Percentiles rank a stretch among this genome's conserved stretches.
phyloP scores from a whole-genome alignment of 1,140 invertebrate species.

The Bursaphelenchus mucronatus region DNA sequence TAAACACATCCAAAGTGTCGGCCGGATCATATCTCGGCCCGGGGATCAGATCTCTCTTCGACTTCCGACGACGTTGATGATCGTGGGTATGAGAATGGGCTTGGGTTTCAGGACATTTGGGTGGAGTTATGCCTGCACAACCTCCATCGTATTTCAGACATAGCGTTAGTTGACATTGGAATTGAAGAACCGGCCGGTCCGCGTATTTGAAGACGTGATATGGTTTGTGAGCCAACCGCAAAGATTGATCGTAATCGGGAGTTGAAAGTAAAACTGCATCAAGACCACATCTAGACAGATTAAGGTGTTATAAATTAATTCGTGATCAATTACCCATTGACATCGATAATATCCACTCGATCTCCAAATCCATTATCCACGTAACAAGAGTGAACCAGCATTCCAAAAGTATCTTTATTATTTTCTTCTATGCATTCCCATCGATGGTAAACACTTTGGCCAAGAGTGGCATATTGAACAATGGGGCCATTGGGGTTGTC shows the following conservation, averaged over 20 bases:
- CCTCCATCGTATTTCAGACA: constrained; percentile 60
- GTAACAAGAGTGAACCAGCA: constrained; percentile 60
- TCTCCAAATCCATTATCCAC: constrained; percentile 60
- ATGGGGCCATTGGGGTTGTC: constrained; percentile 56
- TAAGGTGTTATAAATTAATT: neutral
- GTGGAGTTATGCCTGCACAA: constrained; percentile 56
- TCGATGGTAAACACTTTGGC: constrained; percentile 57
- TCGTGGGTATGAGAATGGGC: constrained; percentile 34
- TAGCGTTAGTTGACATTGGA: constrained; percentile 59
- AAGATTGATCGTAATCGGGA: constrained; percentile 52
- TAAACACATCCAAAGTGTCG: constrained; percentile 48
- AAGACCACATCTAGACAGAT: constrained; percentile 49
- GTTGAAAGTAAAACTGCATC: constrained; percentile 54
- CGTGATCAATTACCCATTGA: constrained; percentile 43
- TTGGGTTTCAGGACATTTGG: constrained; percentile 50
- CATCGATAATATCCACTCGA: constrained; percentile 53
- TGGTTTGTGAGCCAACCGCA: constrained; percentile 51
- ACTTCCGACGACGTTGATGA: constrained; percentile 20
- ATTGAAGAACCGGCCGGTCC: constrained; percentile 58
- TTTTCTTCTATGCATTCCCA: constrained; percentile 58
- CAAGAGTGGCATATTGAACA: constrained; percentile 55
- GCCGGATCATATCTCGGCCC: constrained; percentile 24
- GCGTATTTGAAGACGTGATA: constrained; percentile 61
- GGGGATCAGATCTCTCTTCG: constrained; percentile 21
- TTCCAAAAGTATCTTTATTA: constrained; percentile 57